Evolutionary conservation across 2,113 vertebrate species (phyloP), one percentile per base, ranked within the genome.

Genomic region (Symphodus melops): DNA sequence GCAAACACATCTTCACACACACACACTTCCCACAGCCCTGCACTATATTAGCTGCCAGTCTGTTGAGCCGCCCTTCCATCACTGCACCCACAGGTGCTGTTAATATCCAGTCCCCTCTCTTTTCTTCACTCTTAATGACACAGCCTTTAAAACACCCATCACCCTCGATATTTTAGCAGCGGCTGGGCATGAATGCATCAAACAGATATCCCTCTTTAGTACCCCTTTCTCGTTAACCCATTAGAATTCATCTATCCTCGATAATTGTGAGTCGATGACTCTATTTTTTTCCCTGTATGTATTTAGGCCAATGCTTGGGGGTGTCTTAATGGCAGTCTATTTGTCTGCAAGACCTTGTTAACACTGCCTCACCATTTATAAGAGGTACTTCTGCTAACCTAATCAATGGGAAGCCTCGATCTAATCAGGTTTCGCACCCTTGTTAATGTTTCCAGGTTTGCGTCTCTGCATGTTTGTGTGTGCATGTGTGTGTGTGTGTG

Each of bases 21-120:
- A n/a, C n/a, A n/a, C n/a, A n/a, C n/a, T n/a, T 70, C 48, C 25
- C 28, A 9, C 52, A 76, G 75, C 44, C 58, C 76, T 72, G 33
- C 19, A 33, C 63, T 92, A 92, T 92, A 93, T 94, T 87, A 90
- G 86, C 81, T 88, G 88, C 85, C 88, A 91, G 84, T 81, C 82
- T 81, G 88, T 71, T 86, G 83, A 88, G 84, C 79, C 83, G 85
- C 66, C 81, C 68, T 75, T 91, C 82, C 78, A 86, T 90, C 86
- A 87, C 68, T 55, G 70, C 28, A 49, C 88, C 88, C 91, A 80
- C 77, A 89, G 86, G 90, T 41, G 25, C 75, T 88, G 83, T 93
- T 92, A 92, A 92, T 89, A 92, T 88, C 86, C 81, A 86, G 77
- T 68, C 70, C 48, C 83, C 75, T 82, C 52, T 62, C 73, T 79